Evolutionary conservation across 1,140 invertebrate species (phyloP).

Genomic region (Drosophila nasuta): DNA sequence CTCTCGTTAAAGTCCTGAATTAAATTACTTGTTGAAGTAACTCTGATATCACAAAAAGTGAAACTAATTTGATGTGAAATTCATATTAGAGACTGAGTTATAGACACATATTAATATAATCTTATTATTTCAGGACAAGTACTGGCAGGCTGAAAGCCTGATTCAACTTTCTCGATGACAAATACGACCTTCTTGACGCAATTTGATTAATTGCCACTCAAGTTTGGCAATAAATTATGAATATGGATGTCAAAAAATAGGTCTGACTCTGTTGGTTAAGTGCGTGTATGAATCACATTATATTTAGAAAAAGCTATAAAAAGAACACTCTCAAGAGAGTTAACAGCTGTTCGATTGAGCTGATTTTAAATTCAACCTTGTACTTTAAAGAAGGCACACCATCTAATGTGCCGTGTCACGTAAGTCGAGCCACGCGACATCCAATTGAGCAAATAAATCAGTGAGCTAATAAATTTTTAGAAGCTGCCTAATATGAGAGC

Average conservation of each 20-base stretch:
- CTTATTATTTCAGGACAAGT: neutral
- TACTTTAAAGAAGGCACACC: conserved; percentile 17
- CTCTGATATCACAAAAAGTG: too few relatives aligned
- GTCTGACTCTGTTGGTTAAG: conserved; percentile 3
- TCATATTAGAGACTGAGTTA: neutral
- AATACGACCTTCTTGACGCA: neutral
- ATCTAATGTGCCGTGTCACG: conserved; percentile 34
- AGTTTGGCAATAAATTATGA: conserved; percentile 17
- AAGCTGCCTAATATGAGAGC: conserved; percentile 22
- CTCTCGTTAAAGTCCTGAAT: neutral
- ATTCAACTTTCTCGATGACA: conserved; percentile 10
- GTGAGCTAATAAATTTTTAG: conserved; percentile 71
- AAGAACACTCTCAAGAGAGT: neutral
- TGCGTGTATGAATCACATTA: conserved; percentile 27
- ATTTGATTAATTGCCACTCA: conserved; percentile 27
- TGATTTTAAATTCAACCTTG: conserved; percentile 5
- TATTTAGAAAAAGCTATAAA: conserved; percentile 3
- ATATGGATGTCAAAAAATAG: conserved; percentile 21
- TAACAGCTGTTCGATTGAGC: conserved; percentile 10
- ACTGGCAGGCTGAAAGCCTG: neutral
- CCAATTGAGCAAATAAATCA: conserved; percentile 78
- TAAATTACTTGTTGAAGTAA: neutral
- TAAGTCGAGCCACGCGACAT: conserved; percentile 42
- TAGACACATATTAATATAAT: neutral
- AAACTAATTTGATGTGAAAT: too few relatives aligned